Evolutionary conservation across 1,140 invertebrate species (phyloP), one percentile per base, ranked within the genome.

Genomic region (Eumeta japonica): DNA sequence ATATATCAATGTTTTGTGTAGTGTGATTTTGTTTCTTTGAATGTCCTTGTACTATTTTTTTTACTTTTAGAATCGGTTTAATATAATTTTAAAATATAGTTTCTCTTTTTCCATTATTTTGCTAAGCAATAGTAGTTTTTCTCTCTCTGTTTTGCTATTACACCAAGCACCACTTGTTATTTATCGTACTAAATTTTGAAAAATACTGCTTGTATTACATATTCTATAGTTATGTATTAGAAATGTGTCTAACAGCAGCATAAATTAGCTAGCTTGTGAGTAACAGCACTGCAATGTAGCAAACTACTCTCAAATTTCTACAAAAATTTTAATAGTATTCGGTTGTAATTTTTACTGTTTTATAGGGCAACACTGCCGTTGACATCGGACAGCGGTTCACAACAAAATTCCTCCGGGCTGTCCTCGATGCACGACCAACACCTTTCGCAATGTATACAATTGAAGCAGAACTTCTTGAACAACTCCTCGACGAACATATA

Each of bases 291-390:
- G 48, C 50, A 45, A n/a, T n/a, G n/a, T n/a, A n/a, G n/a, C n/a
- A n/a, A n/a, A n/a, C n/a, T n/a, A n/a, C n/a, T n/a, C n/a, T n/a
- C n/a, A 42, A 41, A 45, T 20, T 20, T 43, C 37, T 48, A 44
- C 36, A 31, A 51, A 48, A 48, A 38, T 30, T 43, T 35, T 48
- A 44, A 34, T 30, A 51, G 47, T 46, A 38, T n/a, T n/a, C n/a
- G n/a, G n/a, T 30, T 13, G 42, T 35, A 37, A 33, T 35, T 33
- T 37, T 51, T 41, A 32, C 39, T 45, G 38, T 51, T 43, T 44
- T 29, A 43, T 79, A 89, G 87, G 78, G 86, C 87, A 34, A 89
- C 87, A 17, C 76, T 89, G 51, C 87, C 86, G n/a, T 71, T 89
- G 11, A 85, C 85, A 36, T 85, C 86, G 11, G 74, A 75, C 11